A percentile compares a stretch with the other conserved stretches of the same genome.
phyloP scores from a whole-genome alignment of 2,888 invertebrate species.

The Anarsia innoxiella region DNA sequence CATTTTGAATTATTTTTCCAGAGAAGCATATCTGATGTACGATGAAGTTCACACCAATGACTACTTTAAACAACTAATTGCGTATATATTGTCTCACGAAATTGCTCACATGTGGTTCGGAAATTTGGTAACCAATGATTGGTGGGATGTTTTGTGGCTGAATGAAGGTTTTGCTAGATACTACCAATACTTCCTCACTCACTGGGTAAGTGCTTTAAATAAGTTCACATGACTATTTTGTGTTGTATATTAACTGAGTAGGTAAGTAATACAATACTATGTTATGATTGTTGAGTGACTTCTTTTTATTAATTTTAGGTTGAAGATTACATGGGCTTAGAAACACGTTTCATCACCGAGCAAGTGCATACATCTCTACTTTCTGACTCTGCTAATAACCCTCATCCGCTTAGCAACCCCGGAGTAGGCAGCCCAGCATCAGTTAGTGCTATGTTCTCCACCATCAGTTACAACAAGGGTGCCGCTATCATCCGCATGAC shows the following conservation, averaged over 20 bases:
- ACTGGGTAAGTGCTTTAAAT: slow-evolving; percentile 53
- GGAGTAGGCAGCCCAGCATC: slow-evolving; percentile 73
- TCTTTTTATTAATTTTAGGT: slow-evolving; percentile 59
- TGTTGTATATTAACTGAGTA: too few species aligned
- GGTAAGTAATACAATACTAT: too few species aligned
- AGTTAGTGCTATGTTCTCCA: slow-evolving; percentile 78
- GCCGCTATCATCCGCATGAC: slow-evolving; percentile 81
- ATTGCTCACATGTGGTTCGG: slow-evolving; percentile 85
- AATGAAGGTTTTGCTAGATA: slow-evolving; percentile 82
- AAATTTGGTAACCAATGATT: slow-evolving; percentile 77
- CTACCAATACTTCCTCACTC: slow-evolving; percentile 81
- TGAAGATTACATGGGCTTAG: slow-evolving; percentile 77
- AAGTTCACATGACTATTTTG: background rate
- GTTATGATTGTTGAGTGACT: too few species aligned
- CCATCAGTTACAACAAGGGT: slow-evolving; percentile 81
- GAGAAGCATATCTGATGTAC: slow-evolving; percentile 66
- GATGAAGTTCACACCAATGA: slow-evolving; percentile 50
- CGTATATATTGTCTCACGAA: slow-evolving; percentile 79
- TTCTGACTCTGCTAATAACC: slow-evolving; percentile 72
- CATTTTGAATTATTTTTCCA: slow-evolving; percentile 19
- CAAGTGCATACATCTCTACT: slow-evolving; percentile 79
- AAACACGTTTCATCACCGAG: slow-evolving; percentile 81
- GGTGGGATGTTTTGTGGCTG: slow-evolving; percentile 80
- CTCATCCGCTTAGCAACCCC: slow-evolving; percentile 75
- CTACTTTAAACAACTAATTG: slow-evolving; percentile 68